Evolutionary conservation across 2,113 vertebrate genomes (phyloP).

Genomic region (Mus pahari): DNA sequence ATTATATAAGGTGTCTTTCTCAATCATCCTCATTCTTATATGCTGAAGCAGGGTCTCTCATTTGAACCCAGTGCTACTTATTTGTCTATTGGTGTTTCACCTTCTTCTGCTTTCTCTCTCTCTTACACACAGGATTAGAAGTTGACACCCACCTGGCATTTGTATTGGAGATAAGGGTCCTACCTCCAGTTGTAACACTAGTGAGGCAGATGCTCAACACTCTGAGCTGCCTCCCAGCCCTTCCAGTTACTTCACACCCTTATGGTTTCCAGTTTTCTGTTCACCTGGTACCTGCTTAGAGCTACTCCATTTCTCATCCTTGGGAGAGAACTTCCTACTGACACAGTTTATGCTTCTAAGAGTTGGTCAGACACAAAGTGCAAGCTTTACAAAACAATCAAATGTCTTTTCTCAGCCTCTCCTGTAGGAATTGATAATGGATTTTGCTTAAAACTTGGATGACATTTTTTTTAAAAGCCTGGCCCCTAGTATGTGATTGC

Average conservation of each 20-base stretch:
- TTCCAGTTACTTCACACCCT: not conserved
- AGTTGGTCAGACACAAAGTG: accelerated
- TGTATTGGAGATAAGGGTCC: too few species aligned
- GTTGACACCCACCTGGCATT: not conserved
- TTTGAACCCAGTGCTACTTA: not conserved
- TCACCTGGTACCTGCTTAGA: not conserved
- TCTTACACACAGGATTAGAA: not conserved
- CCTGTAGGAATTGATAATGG: not conserved
- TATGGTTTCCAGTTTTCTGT: too few species aligned
- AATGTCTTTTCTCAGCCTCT: not conserved
- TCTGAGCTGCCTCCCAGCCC: not conserved
- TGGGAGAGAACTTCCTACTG: not conserved
- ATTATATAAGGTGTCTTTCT: not conserved
- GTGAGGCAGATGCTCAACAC: not conserved
- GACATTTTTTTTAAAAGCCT: not conserved
- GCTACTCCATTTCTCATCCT: not conserved
- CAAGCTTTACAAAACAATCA: not conserved
- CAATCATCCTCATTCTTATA: not conserved
- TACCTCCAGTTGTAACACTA: not conserved
- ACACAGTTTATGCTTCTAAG: not conserved
- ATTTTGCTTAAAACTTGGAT: not conserved
- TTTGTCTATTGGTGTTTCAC: too few species aligned
- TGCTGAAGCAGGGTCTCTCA: not conserved
- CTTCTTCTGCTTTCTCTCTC: not conserved
- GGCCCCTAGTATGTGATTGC: not conserved